phyloP scores from a whole-genome alignment of 2,113 vertebrate genomes.

The Monarcha castaneiventris region DNA sequence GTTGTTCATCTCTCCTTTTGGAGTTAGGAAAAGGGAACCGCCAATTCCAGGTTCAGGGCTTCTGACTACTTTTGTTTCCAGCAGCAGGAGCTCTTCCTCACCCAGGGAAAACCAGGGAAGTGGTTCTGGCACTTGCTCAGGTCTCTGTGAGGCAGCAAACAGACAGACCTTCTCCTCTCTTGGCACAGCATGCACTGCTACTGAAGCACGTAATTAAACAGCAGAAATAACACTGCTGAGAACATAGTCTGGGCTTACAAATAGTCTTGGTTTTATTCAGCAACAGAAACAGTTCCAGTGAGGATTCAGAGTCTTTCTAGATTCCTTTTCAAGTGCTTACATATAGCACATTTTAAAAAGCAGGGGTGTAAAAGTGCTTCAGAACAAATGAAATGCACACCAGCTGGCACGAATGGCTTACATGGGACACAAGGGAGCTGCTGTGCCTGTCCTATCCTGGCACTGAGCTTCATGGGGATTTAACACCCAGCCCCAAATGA shows the following conservation, averaged over 20 bases:
- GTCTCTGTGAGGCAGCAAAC: background rate
- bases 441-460: background rate
- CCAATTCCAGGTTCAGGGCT: background rate
- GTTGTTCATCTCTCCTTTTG: background rate
- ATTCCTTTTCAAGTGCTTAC: background rate
- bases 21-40: background rate
- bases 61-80: background rate
- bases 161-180: background rate
- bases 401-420: background rate
- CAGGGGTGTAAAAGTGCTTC: background rate
- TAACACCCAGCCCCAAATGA: background rate
- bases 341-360: background rate
- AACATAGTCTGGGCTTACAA: background rate
- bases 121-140: background rate
- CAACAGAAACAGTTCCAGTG: background rate
- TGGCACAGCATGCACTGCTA: background rate
- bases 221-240: background rate
- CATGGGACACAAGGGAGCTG: background rate
- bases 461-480: background rate
- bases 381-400: background rate
- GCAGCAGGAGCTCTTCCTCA: background rate
- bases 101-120: background rate
- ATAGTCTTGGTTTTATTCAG: background rate
- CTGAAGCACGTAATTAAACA: conserved; percentile 11
- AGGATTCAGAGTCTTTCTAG: background rate